Evolutionary conservation across 2,888 invertebrate species (phyloP).

Genomic region (Chalcosyrphus nemorum): DNA sequence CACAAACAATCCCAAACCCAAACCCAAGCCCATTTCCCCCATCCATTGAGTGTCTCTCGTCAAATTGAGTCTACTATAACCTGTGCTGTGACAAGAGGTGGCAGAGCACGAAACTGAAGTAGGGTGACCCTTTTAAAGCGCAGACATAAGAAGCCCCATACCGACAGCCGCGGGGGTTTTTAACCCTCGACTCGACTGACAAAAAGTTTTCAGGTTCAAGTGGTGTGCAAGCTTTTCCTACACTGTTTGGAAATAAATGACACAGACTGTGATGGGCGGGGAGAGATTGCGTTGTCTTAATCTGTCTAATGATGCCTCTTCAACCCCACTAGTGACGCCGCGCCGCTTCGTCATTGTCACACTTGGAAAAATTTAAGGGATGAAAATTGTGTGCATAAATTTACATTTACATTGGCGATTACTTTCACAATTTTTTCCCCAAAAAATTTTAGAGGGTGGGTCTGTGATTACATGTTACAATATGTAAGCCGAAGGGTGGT

Average conservation of each 20-base stretch:
- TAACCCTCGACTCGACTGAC: conserved; percentile 28
- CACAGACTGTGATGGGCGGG: not conserved
- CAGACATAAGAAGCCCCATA: conserved; percentile 47
- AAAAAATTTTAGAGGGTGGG: not conserved
- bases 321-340: conserved; percentile 38
- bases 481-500: conserved; percentile 21
- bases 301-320: conserved; percentile 72
- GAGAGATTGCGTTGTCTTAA: conserved; percentile 46
- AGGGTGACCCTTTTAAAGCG: conserved; percentile 27
- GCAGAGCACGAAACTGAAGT: conserved; percentile 35
- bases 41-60: not conserved
- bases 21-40: not conserved
- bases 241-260: conserved; percentile 26
- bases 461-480: conserved; percentile 7
- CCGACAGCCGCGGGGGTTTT: conserved; percentile 25
- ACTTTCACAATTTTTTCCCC: conserved; percentile 19
- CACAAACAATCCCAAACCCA: conserved; percentile 19
- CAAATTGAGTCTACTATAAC: conserved; percentile 41
- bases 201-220: conserved; percentile 62
- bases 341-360: conserved; percentile 5
- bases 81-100: conserved; percentile 24
- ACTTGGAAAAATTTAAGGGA: conserved; percentile 25
- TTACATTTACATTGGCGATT: conserved; percentile 57
- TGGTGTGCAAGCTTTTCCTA: conserved; percentile 40
- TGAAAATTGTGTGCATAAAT: conserved; percentile 60